Evolutionary conservation across 2,797 vertebrate species (phyloP), one percentile per base, ranked within the genome.

Genomic region (Ctenosaura bakeri): DNA sequence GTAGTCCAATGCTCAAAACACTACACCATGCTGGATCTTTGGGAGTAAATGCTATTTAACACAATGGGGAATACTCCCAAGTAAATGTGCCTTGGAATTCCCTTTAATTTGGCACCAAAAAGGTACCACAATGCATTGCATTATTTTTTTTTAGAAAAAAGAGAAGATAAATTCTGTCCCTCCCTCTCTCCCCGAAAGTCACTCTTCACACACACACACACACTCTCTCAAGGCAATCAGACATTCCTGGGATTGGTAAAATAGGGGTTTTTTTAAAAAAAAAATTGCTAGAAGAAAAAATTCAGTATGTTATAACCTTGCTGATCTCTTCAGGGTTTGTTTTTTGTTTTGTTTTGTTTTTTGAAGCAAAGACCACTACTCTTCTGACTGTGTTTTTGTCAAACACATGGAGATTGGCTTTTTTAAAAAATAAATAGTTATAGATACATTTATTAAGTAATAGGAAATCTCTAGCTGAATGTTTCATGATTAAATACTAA

Each of bases 391-490:
- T n/a, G 66, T 50, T 7, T 29, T 8, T 4, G 6, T 26, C 42
- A 85, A 50, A n/a, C 10, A 71, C 13, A n/a, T 26, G 29, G 88
- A 83, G 69, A 74, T 32, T 66, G 83, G 42, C 74, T 92, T 93
- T 93, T 92, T 93, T 92, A 20, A 22, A 62, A 86, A 93, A 90
- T 87, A 88, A 90, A 78, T 83, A 91, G 42, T 12, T 52, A 52
- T 52, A 7, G n/a, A 32, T 2, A 81, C 22, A 18, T 74, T 74
- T n/a, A 74, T 74, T 74, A 74, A 74, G n/a, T 74, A 74, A 74
- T 74, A 32, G n/a, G n/a, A 74, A 74, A 38, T n/a, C 32, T 74
- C 13, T 35, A 16, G n/a, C n/a, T 12, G 29, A 32, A 69, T 32
- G 26, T 29, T 9, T 29, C 66, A 71, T 32, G 12, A 29, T 32